Conservation (phyloP, 2,888 invertebrate species). For the Agonopterix arenella region DNA sequence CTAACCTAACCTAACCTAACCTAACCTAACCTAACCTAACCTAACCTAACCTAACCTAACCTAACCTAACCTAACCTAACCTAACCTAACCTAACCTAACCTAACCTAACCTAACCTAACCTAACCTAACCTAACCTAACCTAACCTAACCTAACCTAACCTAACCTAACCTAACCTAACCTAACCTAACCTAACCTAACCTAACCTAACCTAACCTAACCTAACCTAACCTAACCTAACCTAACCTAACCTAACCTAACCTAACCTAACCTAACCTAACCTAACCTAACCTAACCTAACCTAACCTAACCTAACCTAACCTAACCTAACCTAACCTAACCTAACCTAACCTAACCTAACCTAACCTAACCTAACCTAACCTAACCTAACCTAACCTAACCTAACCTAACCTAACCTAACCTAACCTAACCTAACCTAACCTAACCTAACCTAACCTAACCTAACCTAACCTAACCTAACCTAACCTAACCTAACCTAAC, state of each 20-base stretch:
- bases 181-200: conserved; percentile 1
- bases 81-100: conserved; percentile 7
- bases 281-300: conserved; percentile 20
- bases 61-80: too few relatives aligned
- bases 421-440: conserved; percentile 20
- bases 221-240: conserved; percentile 14
- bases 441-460: conserved; percentile 16
- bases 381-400: conserved; percentile 24
- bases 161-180: conserved; percentile 6
- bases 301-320: conserved; percentile 20
- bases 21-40: too few relatives aligned
- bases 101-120: conserved; percentile 7
- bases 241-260: conserved; percentile 12
- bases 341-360: conserved; percentile 17
- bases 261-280: conserved; percentile 12
- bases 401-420: conserved; percentile 24
- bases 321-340: conserved; percentile 11
- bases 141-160: conserved; percentile 6
- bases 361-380: conserved; percentile 24
- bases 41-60: too few relatives aligned
- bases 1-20: conserved; percentile 1
- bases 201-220: background rate
- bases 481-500: conserved; percentile 15
- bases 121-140: conserved; percentile 4
- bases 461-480: conserved; percentile 19